Percentiles rank a stretch among this genome's conserved stretches.
phyloP scores from a whole-genome alignment of 2,888 invertebrate genomes.

The Gastracanthus pulcherrimus region DNA sequence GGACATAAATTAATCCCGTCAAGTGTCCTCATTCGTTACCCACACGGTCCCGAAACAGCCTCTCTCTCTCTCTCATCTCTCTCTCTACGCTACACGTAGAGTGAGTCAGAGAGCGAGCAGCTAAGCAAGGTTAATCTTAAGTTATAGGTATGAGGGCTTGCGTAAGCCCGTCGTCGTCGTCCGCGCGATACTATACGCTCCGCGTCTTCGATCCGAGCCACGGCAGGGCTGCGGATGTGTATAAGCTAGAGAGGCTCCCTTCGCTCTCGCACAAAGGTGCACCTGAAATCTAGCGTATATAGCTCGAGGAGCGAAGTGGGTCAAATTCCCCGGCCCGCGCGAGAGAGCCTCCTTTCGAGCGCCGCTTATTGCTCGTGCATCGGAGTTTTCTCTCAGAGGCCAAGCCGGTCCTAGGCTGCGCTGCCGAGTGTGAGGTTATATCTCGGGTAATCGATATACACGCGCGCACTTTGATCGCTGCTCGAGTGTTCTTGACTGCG shows the following conservation, averaged over 20 bases:
- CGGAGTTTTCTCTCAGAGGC: slow-evolving; percentile 9
- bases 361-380: no score
- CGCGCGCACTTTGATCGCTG: no score
- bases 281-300: slow-evolving; percentile 62
- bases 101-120: slow-evolving; percentile 55
- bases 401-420: background rate
- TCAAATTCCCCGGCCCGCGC: slow-evolving; percentile 58
- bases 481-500: background rate
- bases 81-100: background rate
- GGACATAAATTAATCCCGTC: slow-evolving; percentile 76
- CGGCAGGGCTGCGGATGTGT: background rate
- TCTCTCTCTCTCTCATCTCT: slow-evolving; percentile 30
- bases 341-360: no score
- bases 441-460: slow-evolving; percentile 27
- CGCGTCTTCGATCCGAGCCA: background rate
- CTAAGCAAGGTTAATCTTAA: slow-evolving; percentile 76
- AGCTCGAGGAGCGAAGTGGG: slow-evolving; percentile 57
- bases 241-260: background rate
- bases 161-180: slow-evolving; percentile 64
- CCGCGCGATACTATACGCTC: slow-evolving; percentile 6
- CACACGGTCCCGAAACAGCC: slow-evolving; percentile 60
- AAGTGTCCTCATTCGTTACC: slow-evolving; percentile 75
- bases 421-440: no score
- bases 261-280: slow-evolving; percentile 54
- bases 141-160: slow-evolving; percentile 71